Percentiles rank a stretch among this genome's conserved stretches.
These are phyloP conservation scores for Euproctis similis DNA, from an alignment of 2,888 invertebrate genomes.

Conservation along the genomic window DNA sequence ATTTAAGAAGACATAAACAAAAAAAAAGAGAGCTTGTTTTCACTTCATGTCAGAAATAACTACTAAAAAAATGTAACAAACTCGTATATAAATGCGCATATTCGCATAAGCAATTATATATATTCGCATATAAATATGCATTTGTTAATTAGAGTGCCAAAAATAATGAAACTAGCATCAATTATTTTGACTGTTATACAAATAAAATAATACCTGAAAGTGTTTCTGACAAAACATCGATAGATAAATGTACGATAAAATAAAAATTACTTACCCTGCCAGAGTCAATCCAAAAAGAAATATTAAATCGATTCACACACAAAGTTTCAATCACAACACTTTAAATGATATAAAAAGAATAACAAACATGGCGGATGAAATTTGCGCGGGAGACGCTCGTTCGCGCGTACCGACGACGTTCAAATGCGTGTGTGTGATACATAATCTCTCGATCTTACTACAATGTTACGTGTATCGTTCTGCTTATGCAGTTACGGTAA, in stretches of 20 bases:
- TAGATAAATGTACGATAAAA: slow-evolving; percentile 2
- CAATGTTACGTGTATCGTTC: slow-evolving; percentile 50
- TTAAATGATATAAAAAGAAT: slow-evolving; percentile 27
- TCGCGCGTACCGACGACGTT: slow-evolving; percentile 40
- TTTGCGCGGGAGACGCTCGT: slow-evolving; percentile 26
- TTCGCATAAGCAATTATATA: background rate
- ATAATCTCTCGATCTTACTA: slow-evolving; percentile 35
- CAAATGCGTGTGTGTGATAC: slow-evolving; percentile 13
- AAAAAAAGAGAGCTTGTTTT: slow-evolving; percentile 1
- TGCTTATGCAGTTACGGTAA: slow-evolving; percentile 27
- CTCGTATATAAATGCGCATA: background rate
- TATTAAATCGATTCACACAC: slow-evolving; percentile 13
- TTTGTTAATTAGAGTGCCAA: slow-evolving; percentile 6
- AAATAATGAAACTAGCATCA: slow-evolving; percentile 2
- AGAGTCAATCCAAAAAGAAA: slow-evolving; percentile 20
- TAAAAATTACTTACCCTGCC: slow-evolving; percentile 18
- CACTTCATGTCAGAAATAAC: background rate
- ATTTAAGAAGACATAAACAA: background rate
- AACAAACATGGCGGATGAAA: slow-evolving; percentile 33
- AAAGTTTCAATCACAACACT: slow-evolving; percentile 19
- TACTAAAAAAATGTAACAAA: background rate
- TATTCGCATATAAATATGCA: background rate
- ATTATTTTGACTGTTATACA: slow-evolving; percentile 2
- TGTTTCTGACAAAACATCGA: slow-evolving; percentile 1
- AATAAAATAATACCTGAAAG: slow-evolving; percentile 2